These are phyloP conservation scores for Micropterix aruncella DNA, from an alignment of 2,888 invertebrate species.

Conservation along the genomic window DNA sequence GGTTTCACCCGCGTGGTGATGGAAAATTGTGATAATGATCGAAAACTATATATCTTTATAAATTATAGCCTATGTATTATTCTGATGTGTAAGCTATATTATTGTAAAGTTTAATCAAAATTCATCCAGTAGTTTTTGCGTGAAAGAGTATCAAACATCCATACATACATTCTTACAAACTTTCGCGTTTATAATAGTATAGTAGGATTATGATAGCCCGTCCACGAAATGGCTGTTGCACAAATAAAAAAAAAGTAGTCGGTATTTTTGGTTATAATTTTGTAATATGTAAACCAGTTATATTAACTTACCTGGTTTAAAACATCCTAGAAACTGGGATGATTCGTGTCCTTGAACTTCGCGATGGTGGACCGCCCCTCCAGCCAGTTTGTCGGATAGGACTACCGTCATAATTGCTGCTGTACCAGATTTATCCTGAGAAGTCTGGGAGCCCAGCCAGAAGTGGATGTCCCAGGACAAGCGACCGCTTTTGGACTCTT, in stretches of 20 bases:
- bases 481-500: constrained; percentile 39
- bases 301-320: constrained; percentile 44
- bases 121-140: no score
- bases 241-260: constrained; percentile 1
- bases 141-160: no score
- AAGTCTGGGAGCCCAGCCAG: constrained; percentile 75
- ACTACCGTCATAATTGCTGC: constrained; percentile 69
- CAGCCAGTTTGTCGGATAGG: constrained; percentile 72
- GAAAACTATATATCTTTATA: no score
- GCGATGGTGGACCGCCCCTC: constrained; percentile 72
- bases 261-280: neutral
- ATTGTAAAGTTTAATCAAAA: no score
- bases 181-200: no score
- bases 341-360: constrained; percentile 85
- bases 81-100: no score
- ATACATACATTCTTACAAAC: no score
- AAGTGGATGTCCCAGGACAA: constrained; percentile 71
- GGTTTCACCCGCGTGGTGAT: no score
- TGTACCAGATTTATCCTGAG: constrained; percentile 62
- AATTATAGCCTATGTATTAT: no score
- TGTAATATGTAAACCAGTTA: neutral
- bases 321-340: constrained; percentile 67
- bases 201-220: no score
- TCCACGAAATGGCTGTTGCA: no score
- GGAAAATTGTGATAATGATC: no score